phyloP scores from a whole-genome alignment of 2,888 invertebrate genomes.

The Leptinotarsa juncta region DNA sequence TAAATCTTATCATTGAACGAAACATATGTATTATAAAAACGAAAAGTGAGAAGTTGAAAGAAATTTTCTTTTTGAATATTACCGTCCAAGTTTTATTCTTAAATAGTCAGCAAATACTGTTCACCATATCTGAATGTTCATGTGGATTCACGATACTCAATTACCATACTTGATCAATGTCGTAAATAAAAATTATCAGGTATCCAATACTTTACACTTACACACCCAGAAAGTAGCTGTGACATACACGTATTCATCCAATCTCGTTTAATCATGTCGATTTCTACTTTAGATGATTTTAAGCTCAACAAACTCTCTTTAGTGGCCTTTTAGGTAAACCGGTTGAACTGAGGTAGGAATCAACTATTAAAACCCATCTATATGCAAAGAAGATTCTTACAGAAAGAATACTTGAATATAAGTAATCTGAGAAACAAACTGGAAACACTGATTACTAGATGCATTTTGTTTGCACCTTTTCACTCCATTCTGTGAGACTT shows the following conservation, averaged over 20 bases:
- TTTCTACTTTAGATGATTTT: slow-evolving; percentile 1
- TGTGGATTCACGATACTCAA: not conserved
- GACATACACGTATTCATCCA: not conserved
- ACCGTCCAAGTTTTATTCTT: too few relatives aligned
- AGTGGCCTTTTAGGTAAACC: slow-evolving; percentile 8
- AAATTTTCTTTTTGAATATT: too few relatives aligned
- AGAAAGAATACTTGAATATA: not conserved
- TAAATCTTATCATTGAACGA: too few relatives aligned
- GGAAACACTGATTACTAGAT: not conserved
- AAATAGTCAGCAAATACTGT: too few relatives aligned
- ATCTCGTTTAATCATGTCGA: not conserved
- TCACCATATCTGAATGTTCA: too few relatives aligned
- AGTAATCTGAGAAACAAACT: not conserved
- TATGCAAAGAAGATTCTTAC: slow-evolving; percentile 47
- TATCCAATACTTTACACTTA: not conserved
- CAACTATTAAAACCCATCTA: slow-evolving; percentile 48
- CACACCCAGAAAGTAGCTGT: not conserved
- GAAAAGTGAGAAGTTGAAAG: too few relatives aligned
- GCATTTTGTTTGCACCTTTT: not conserved
- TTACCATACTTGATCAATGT: not conserved
- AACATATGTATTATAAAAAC: too few relatives aligned
- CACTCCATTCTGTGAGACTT: not conserved
- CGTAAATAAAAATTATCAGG: not conserved
- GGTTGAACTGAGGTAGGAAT: slow-evolving; percentile 28
- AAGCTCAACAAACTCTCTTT: not conserved